Percentiles rank a stretch among this genome's conserved stretches.
phyloP scores from a whole-genome alignment of 2,797 vertebrate species.

The Hirundo rustica region DNA sequence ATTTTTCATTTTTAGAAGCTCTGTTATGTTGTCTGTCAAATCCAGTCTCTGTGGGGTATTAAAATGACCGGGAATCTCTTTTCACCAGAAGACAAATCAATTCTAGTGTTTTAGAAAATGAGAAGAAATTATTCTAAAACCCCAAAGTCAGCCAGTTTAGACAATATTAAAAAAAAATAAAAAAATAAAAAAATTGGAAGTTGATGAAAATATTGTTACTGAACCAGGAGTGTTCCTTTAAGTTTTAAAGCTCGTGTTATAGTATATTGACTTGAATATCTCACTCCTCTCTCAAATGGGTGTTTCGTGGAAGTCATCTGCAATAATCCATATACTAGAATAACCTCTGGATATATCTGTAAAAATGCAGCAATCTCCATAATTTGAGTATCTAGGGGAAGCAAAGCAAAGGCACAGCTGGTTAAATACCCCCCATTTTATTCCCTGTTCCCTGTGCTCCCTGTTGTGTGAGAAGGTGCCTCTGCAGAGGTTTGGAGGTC shows the following conservation, averaged over 20 bases:
- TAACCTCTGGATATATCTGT: not conserved
- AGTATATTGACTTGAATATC: not conserved
- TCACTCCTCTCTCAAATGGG: not conserved
- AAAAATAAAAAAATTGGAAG: not conserved
- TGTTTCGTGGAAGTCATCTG: not conserved
- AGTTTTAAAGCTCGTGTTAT: not conserved
- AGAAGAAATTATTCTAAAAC: not conserved
- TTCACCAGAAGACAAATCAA: not conserved
- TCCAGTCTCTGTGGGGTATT: not conserved
- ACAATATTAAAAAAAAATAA: not conserved
- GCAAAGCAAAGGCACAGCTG: not conserved
- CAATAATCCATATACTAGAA: not conserved
- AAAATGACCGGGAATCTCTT: not conserved
- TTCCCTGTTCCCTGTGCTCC: not conserved
- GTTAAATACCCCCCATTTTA: not conserved
- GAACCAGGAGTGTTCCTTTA: not conserved
- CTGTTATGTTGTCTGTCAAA: not conserved
- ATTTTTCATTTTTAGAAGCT: constrained; percentile 12
- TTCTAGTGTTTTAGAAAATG: constrained; percentile 7
- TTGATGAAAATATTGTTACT: not conserved
- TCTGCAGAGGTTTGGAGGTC: not conserved
- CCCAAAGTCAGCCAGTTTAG: not conserved
- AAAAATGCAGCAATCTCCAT: not conserved
- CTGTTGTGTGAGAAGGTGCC: not conserved
- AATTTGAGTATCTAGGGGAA: not conserved